Percentiles rank a stretch among this genome's conserved stretches.
These are phyloP conservation scores for Oegoconia quadripuncta DNA, from an alignment of 2,888 invertebrate genomes.

Conservation along the genomic window DNA sequence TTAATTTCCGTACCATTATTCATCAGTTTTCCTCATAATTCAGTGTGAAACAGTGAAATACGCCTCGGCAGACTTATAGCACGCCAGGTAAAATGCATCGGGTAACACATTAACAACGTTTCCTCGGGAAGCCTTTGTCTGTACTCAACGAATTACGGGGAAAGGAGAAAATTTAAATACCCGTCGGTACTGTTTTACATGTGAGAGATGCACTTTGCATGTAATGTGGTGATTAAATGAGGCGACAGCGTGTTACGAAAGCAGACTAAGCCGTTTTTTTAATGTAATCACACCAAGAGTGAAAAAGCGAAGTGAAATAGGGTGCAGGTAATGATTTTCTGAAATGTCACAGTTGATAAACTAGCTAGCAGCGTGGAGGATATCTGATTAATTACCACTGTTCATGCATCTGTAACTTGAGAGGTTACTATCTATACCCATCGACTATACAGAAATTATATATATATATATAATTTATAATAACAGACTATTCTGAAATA, in stretches of 20 bases:
- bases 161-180: conserved; percentile 76
- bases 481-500: no score
- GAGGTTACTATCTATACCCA: no score
- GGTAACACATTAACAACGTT: conserved; percentile 67
- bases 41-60: conserved; percentile 2
- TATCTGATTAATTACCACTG: no score
- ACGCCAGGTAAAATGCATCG: conserved; percentile 55
- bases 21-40: conserved; percentile 16
- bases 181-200: conserved; percentile 73
- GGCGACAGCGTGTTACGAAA: conserved; percentile 41
- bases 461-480: no score
- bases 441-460: no score
- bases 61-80: conserved; percentile 10
- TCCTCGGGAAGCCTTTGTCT: conserved; percentile 67
- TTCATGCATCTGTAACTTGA: no score
- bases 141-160: conserved; percentile 67
- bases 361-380: no score
- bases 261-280: no score
- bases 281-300: no score
- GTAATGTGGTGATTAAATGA: conserved; percentile 67
- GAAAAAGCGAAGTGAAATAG: no score
- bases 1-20: conserved; percentile 14
- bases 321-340: no score
- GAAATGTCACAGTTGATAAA: no score
- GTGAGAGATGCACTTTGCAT: conserved; percentile 76